phyloP scores from a whole-genome alignment of 2,888 invertebrate species.

The Papilio demoleus region DNA sequence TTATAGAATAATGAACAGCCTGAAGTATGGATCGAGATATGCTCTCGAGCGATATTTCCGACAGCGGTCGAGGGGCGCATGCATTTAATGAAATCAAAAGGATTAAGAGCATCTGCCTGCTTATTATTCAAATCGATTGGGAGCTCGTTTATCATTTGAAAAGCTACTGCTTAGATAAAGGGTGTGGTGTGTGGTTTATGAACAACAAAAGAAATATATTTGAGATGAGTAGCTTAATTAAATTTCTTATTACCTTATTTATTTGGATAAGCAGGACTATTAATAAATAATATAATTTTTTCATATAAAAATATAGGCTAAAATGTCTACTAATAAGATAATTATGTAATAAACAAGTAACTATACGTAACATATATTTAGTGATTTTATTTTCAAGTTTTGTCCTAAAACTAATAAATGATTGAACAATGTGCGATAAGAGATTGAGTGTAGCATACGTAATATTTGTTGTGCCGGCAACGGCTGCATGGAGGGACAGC shows the following conservation, averaged over 20 bases:
- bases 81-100: constrained; percentile 84
- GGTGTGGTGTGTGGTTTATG: constrained; percentile 79
- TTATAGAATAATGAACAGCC: constrained; percentile 69
- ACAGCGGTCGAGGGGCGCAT: constrained; percentile 80
- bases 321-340: not conserved
- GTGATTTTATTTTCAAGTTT: not conserved
- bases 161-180: constrained; percentile 80
- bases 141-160: constrained; percentile 83
- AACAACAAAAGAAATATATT: constrained; percentile 71
- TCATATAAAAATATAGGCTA: not conserved
- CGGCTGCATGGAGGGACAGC: constrained; percentile 59
- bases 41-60: constrained; percentile 82
- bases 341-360: no score
- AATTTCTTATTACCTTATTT: constrained; percentile 46
- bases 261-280: not conserved
- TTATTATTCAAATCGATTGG: constrained; percentile 84
- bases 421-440: constrained; percentile 17
- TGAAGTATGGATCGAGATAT: constrained; percentile 68
- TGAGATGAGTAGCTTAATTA: constrained; percentile 75
- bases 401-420: constrained; percentile 15
- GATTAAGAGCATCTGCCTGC: constrained; percentile 83
- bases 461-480: constrained; percentile 65
- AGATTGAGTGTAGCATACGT: constrained; percentile 46
- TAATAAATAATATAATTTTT: not conserved
- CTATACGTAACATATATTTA: not conserved